These are phyloP conservation scores for Trogon surrucura DNA, from an alignment of 2,113 vertebrate species.

Conservation along the genomic window DNA sequence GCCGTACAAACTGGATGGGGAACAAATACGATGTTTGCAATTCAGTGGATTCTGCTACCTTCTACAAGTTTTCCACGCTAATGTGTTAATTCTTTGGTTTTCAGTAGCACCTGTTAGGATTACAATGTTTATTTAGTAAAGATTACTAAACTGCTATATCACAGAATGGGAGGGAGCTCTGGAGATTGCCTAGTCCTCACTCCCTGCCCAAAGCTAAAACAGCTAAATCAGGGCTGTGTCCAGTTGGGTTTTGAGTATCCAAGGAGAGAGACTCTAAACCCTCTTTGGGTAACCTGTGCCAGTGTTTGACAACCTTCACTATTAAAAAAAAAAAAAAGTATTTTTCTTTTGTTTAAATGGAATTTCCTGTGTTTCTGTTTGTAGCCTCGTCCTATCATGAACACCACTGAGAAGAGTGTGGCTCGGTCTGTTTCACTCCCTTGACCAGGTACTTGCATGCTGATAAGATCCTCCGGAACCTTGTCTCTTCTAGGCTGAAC, in stretches of 20 bases:
- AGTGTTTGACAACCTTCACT: background rate
- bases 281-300: background rate
- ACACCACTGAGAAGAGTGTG: background rate
- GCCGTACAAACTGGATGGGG: background rate
- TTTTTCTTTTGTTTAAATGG: background rate
- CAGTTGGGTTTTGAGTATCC: background rate
- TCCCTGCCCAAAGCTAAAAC: background rate
- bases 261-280: background rate
- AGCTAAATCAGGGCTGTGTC: background rate
- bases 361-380: background rate
- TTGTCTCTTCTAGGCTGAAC: background rate
- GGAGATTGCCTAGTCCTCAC: background rate
- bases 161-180: background rate
- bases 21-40: background rate
- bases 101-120: background rate
- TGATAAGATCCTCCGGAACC: background rate
- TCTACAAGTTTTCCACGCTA: background rate
- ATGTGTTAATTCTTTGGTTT: background rate
- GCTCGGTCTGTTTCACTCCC: background rate
- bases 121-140: background rate
- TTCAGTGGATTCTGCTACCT: background rate
- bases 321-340: background rate
- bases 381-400: background rate
- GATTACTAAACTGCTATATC: background rate
- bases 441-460: fast-evolving